phyloP scores from a whole-genome alignment of 2,888 invertebrate genomes.

The Eugnorisma glareosa region DNA sequence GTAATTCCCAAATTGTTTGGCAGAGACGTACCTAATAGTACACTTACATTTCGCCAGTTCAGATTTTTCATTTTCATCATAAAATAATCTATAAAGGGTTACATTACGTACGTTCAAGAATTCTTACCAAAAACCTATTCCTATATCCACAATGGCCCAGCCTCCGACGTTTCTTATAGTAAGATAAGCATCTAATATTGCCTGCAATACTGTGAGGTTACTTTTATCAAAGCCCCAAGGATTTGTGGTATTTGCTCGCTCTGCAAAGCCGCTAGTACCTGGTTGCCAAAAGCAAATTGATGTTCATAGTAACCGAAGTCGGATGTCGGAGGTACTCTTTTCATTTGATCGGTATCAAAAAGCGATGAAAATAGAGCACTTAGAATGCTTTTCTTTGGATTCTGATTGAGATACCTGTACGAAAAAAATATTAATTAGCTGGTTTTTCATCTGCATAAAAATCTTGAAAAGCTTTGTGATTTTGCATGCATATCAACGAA shows the following conservation, averaged over 20 bases:
- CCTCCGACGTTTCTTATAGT: slow-evolving; percentile 45
- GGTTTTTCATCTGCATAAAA: too few species aligned
- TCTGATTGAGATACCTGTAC: not conserved
- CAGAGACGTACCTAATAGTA: too few species aligned
- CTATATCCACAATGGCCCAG: slow-evolving; percentile 22
- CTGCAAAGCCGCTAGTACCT: slow-evolving; percentile 56
- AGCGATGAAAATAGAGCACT: slow-evolving; percentile 6
- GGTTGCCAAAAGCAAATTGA: slow-evolving; percentile 71
- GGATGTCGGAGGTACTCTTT: slow-evolving; percentile 49
- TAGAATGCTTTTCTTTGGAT: slow-evolving; percentile 9
- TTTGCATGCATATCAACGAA: not conserved
- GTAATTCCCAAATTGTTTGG: too few species aligned
- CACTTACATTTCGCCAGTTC: not conserved
- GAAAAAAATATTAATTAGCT: not conserved
- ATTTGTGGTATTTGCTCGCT: slow-evolving; percentile 66
- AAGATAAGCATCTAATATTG: slow-evolving; percentile 67
- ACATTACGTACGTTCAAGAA: not conserved
- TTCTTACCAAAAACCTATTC: slow-evolving; percentile 11
- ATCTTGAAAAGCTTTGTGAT: not conserved
- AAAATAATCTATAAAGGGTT: not conserved
- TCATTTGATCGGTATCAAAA: slow-evolving; percentile 60
- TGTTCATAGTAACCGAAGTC: slow-evolving; percentile 62
- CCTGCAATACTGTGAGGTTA: slow-evolving; percentile 65
- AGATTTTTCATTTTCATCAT: not conserved
- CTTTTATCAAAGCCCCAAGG: slow-evolving; percentile 68